These are phyloP conservation scores for Pteria penguin DNA, from an alignment of 2,888 invertebrate genomes.

Conservation along the genomic window DNA sequence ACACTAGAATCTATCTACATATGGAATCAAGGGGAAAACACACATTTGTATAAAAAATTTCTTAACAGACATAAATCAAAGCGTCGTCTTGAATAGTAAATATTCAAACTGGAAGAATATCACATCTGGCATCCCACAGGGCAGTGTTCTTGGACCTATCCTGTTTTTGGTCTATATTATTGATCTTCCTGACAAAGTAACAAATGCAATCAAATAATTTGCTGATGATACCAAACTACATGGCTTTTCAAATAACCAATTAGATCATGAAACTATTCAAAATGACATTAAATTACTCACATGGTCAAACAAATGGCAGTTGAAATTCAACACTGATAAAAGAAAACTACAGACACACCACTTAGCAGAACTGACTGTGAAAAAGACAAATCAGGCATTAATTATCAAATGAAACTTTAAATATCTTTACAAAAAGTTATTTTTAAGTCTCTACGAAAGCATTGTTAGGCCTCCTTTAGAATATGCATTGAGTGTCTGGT, in stretches of 20 bases:
- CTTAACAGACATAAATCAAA: slow-evolving; percentile 1
- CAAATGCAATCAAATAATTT: background rate
- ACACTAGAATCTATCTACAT: too few relatives aligned
- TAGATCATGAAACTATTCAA: background rate
- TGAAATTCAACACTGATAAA: background rate
- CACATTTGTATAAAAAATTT: too few relatives aligned
- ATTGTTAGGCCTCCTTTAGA: too few relatives aligned
- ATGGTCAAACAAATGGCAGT: background rate
- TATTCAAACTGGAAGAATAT: background rate
- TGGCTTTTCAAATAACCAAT: background rate
- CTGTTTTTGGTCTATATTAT: background rate
- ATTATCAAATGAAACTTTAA: too few relatives aligned
- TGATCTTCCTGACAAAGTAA: background rate
- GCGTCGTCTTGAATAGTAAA: background rate
- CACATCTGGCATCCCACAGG: background rate
- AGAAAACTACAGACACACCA: too few relatives aligned
- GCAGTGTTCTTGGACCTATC: background rate
- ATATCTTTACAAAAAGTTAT: too few relatives aligned
- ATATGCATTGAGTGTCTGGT: too few relatives aligned
- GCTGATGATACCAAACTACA: background rate
- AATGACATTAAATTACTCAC: background rate
- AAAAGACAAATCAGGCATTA: too few relatives aligned
- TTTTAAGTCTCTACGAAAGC: too few relatives aligned
- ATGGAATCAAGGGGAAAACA: too few relatives aligned
- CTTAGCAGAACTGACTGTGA: too few relatives aligned